Evolutionary conservation across 2,797 vertebrate species (phyloP).

Genomic region (Clarias platycephalus): DNA sequence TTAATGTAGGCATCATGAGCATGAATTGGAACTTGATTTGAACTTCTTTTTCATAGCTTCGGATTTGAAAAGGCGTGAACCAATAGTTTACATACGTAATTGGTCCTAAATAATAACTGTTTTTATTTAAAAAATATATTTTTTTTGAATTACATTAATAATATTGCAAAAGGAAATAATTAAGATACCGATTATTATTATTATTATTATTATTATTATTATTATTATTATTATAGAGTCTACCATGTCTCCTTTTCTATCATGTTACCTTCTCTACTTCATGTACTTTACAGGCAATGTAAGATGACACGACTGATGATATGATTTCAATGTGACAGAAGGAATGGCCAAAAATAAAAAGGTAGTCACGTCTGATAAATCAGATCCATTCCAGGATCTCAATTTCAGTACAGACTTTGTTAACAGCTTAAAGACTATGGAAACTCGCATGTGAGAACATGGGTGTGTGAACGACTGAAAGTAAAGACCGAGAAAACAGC

Average conservation of each 20-base stretch:
- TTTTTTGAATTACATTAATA: neutral
- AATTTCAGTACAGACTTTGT: neutral
- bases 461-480: constrained; percentile 37
- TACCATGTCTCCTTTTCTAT: neutral
- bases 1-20: neutral
- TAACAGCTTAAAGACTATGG: neutral
- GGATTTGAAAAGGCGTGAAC: neutral
- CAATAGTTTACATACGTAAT: neutral
- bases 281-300: neutral
- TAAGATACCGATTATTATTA: neutral
- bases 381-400: neutral
- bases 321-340: neutral
- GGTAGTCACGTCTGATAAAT: neutral
- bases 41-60: neutral
- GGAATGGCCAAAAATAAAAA: neutral
- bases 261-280: neutral
- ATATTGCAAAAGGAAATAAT: neutral
- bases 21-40: neutral
- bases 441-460: neutral
- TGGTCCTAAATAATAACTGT: neutral
- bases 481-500: constrained; percentile 1
- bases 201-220: neutral
- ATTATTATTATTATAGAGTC: neutral
- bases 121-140: neutral
- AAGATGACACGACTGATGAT: neutral